A percentile compares a stretch with the other conserved stretches of the same genome.
Evolutionary conservation across 2,797 vertebrate species (phyloP).

Genomic region (Enteromius paludinosus): DNA sequence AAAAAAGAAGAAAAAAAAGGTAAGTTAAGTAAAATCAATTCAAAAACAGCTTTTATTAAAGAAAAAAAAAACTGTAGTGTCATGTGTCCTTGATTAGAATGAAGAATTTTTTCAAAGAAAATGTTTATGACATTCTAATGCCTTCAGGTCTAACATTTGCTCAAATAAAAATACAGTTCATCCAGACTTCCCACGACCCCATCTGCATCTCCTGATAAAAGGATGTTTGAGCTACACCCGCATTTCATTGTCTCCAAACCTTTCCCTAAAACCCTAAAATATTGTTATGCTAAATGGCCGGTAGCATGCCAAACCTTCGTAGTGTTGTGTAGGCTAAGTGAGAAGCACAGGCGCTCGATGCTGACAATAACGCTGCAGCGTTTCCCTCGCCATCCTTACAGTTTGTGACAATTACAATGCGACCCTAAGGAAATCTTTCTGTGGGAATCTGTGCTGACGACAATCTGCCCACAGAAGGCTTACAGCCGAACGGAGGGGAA

Average conservation of each 20-base stretch:
- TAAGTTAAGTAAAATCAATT: neutral
- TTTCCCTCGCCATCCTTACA: neutral
- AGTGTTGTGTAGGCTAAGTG: neutral
- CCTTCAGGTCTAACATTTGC: neutral
- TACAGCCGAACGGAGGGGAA: neutral
- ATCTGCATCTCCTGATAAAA: neutral
- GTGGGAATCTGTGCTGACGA: constrained; percentile 22
- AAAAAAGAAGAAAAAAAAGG: neutral
- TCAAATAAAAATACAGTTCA: too few species aligned
- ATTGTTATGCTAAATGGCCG: neutral
- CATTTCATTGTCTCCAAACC: neutral
- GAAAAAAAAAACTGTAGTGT: neutral
- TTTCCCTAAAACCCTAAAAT: neutral
- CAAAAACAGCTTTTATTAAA: neutral
- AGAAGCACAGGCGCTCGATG: neutral
- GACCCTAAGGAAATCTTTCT: constrained; percentile 4
- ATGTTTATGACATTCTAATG: neutral
- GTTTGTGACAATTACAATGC: constrained; percentile 4
- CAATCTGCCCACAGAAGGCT: constrained; percentile 20
- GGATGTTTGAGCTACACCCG: neutral
- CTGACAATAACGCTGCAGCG: neutral
- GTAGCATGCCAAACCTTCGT: neutral
- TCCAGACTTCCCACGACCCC: neutral
- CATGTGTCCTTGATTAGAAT: neutral
- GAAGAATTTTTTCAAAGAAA: neutral